These are phyloP conservation scores for Rhaphigaster nebulosa DNA, from an alignment of 2,888 invertebrate genomes.

Conservation along the genomic window DNA sequence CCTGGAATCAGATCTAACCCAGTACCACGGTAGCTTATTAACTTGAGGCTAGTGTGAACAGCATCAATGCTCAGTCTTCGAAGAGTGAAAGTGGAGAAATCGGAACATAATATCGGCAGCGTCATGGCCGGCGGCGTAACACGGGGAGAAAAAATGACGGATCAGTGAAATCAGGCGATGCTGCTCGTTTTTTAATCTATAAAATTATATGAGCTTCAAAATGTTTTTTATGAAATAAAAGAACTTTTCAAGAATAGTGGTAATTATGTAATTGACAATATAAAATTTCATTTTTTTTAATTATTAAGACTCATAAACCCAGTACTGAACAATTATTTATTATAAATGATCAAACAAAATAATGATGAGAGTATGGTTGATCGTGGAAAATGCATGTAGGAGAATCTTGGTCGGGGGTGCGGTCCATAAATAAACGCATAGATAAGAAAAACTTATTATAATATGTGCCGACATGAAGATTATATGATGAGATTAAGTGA, in stretches of 20 bases:
- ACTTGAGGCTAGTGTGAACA: neutral
- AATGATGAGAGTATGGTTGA: no score
- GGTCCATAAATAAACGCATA: no score
- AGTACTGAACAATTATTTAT: no score
- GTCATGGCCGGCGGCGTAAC: neutral
- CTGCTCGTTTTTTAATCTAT: neutral
- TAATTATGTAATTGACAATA: no score
- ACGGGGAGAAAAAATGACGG: neutral
- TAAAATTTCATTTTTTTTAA: no score
- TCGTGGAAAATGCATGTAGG: no score
- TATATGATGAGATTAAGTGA: no score
- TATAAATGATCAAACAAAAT: no score
- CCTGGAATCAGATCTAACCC: neutral
- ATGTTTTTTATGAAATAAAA: neutral
- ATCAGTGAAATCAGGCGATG: neutral
- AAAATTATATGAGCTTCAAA: neutral
- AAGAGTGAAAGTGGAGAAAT: slow-evolving; percentile 11
- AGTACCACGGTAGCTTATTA: neutral
- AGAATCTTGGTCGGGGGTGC: no score
- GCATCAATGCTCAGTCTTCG: neutral
- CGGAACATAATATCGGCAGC: neutral
- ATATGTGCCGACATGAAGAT: no score
- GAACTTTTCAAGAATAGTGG: neutral
- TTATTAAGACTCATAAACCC: no score
- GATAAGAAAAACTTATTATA: no score